These are phyloP conservation scores for Trachythela sp. DNA, from an alignment of 64 coral and sea anemone species.

Conservation along the genomic window DNA sequence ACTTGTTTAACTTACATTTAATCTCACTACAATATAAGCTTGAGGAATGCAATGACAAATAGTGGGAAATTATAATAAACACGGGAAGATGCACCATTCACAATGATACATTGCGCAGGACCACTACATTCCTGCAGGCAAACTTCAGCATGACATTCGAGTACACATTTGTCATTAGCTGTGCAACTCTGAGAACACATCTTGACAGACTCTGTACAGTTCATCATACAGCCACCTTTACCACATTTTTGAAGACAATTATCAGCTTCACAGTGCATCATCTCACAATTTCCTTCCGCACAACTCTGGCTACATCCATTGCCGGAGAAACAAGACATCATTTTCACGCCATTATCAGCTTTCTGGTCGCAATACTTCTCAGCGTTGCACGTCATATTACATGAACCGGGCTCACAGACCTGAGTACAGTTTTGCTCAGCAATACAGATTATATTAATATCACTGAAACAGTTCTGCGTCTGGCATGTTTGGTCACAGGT, in stretches of 20 bases:
- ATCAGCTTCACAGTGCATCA: not conserved
- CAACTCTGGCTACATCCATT: not conserved
- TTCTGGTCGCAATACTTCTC: not conserved
- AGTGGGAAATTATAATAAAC: not conserved
- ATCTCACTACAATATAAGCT: not conserved
- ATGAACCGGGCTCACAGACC: not conserved
- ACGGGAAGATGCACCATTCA: not conserved
- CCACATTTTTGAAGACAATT: not conserved
- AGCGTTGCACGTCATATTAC: not conserved
- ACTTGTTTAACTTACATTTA: not conserved
- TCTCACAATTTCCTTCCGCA: not conserved
- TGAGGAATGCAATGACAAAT: not conserved
- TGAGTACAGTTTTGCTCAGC: not conserved
- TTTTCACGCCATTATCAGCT: not conserved
- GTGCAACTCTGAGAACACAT: not conserved
- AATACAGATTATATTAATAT: not conserved
- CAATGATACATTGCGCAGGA: not conserved
- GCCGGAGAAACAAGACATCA: not conserved
- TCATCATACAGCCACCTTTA: not conserved
- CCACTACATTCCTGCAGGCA: not conserved
- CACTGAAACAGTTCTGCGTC: not conserved
- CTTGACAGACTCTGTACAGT: not conserved
- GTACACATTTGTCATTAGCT: not conserved
- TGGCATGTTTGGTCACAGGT: not conserved
- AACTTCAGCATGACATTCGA: not conserved